These are phyloP conservation scores for Scaptomyza parva DNA, from an alignment of 2,888 invertebrate species.

Conservation along the genomic window DNA sequence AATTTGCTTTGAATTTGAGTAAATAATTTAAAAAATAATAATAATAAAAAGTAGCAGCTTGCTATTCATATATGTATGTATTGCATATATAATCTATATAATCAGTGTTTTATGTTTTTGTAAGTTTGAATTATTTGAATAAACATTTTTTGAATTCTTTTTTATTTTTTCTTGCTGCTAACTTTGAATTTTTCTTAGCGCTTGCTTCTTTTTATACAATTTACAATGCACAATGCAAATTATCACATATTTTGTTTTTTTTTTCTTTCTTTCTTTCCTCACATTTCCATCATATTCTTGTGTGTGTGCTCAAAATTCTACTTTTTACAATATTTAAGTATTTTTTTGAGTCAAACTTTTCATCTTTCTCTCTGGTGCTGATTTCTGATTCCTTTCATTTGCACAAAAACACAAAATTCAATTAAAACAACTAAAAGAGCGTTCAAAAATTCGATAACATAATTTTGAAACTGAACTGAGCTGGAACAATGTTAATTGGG, in stretches of 20 bases:
- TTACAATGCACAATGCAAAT: slow-evolving; percentile 83
- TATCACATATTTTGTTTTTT: slow-evolving; percentile 76
- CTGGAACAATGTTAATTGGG: slow-evolving; percentile 28
- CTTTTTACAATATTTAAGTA: slow-evolving; percentile 69
- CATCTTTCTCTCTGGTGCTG: slow-evolving; percentile 18
- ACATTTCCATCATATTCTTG: slow-evolving; percentile 24
- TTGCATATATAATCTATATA: slow-evolving; percentile 32
- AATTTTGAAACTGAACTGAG: slow-evolving; percentile 33
- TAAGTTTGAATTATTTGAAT: slow-evolving; percentile 44
- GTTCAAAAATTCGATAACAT: slow-evolving; percentile 27
- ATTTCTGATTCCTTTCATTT: slow-evolving; percentile 34
- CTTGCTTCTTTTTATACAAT: slow-evolving; percentile 64
- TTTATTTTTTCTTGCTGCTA: slow-evolving; percentile 24
- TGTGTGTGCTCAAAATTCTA: slow-evolving; percentile 74
- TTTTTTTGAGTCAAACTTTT: slow-evolving; percentile 62
- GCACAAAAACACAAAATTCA: slow-evolving; percentile 38
- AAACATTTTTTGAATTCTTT: slow-evolving; percentile 34
- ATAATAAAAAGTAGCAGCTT: slow-evolving; percentile 69
- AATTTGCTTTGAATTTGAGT: slow-evolving; percentile 51
- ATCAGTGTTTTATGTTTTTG: slow-evolving; percentile 32
- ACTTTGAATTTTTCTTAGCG: slow-evolving; percentile 36
- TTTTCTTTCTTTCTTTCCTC: slow-evolving; percentile 29
- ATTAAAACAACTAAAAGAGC: slow-evolving; percentile 31
- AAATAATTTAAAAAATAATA: slow-evolving; percentile 64
- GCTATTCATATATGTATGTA: slow-evolving; percentile 30